Evolutionary conservation across 2,113 vertebrate genomes (phyloP), one percentile per base, ranked within the genome.

Genomic region (Carollia perspicillata): DNA sequence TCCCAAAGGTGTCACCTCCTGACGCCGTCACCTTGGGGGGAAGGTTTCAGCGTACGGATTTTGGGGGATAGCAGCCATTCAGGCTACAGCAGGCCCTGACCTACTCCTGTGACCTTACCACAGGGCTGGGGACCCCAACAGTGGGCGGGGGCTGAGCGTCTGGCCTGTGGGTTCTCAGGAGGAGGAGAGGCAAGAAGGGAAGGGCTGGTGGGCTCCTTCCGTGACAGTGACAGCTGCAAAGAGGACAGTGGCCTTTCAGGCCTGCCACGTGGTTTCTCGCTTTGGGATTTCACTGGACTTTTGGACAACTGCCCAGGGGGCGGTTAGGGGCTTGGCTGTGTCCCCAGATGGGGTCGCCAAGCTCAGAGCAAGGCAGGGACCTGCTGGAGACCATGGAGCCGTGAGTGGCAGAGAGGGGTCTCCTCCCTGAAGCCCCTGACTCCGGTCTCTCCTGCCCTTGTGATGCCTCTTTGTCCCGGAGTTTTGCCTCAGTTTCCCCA

Each of bases 191-290:
- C 33, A 0, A 0, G 74, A 33, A 65, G 72, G 42, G 51, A 12
- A 16, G 33, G 80, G 35, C 3, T 6, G 47, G 0, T 22, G 33
- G 9, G 40, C 53, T 37, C 9, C 7, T 55, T 4, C 40, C 14
- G 33, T 2, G 2, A 13, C 0, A 2, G 2, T n/a, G 22, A 4
- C 2, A 71, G 60, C 69, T 60, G 40, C 10, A 1, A 47, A 22
- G 14, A 26, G 47, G 79, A 71, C 51, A 16, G 28, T 4, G 30
- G 49, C 4, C 53, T 13, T 8, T 44, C 7, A 16, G 18, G 6
- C 37, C 71, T 23, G 0, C 78, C 51, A 5, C 6, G 23, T 17
- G 55, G 77, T 18, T 51, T 53, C 58, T 44, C 44, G 5, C 51
- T 71, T n/a, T 14, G 12, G n/a, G 44, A 3, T 42, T 47, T 40